These are phyloP conservation scores for Rhopilema esculentum DNA, from an alignment of 30 jellyfish, hydroid and myxozoan genomes.

Conservation along the genomic window DNA sequence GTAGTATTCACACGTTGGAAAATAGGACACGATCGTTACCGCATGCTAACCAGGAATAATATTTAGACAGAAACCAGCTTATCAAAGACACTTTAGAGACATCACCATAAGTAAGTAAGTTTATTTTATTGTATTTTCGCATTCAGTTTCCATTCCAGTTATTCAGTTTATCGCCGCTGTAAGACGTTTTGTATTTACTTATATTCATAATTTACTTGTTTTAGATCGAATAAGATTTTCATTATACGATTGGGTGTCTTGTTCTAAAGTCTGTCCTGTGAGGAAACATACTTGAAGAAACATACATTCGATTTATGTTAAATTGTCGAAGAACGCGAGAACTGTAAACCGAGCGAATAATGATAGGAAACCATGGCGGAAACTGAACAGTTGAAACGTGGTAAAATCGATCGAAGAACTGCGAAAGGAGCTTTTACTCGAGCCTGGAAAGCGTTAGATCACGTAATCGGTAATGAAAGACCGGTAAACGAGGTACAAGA, in stretches of 20 bases:
- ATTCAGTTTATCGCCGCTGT: neutral
- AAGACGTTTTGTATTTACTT: neutral
- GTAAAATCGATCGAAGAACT: conserved; percentile 48
- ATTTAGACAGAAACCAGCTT: neutral
- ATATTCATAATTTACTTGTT: neutral
- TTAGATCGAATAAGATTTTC: neutral
- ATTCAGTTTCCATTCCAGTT: neutral
- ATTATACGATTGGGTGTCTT: neutral
- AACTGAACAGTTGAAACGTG: conserved; percentile 39
- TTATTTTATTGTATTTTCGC: neutral
- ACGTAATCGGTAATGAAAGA: conserved; percentile 44
- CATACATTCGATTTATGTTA: neutral
- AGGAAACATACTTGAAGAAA: too few species aligned
- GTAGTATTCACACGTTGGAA: neutral
- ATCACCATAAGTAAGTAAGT: neutral
- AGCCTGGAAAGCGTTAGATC: conserved; percentile 27
- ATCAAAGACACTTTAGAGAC: neutral
- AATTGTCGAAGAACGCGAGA: neutral
- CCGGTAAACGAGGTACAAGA: conserved; percentile 57
- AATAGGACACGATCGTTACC: neutral
- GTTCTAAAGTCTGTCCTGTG: neutral
- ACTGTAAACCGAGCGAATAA: neutral
- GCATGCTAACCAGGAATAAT: neutral
- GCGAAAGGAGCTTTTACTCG: conserved; percentile 63
- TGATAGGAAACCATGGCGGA: conserved; percentile 17